These are phyloP conservation scores for Hydractinia echinata DNA, from an alignment of 30 jellyfish, hydroid and myxozoan species.

Conservation along the genomic window DNA sequence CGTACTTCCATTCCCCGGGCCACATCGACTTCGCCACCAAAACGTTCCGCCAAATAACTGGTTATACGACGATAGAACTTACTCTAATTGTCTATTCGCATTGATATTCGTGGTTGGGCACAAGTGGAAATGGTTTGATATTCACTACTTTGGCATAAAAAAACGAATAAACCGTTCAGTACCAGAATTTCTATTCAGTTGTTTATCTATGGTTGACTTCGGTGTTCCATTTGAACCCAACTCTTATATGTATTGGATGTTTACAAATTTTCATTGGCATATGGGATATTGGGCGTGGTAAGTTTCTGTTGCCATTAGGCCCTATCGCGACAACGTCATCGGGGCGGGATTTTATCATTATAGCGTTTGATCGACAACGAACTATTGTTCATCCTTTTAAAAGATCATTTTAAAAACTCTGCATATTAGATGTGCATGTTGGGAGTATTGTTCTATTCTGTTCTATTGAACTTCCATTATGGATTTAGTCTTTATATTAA, in stretches of 20 bases:
- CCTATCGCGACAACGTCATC: slow-evolving; percentile 76
- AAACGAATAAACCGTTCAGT: slow-evolving; percentile 44
- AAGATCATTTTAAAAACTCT: slow-evolving; percentile 42
- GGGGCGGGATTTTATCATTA: slow-evolving; percentile 58
- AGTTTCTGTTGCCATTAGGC: slow-evolving; percentile 59
- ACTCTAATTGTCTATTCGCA: slow-evolving; percentile 36
- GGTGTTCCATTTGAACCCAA: slow-evolving; percentile 68
- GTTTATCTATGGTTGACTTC: slow-evolving; percentile 67
- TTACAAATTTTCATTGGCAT: slow-evolving; percentile 72
- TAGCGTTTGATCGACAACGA: slow-evolving; percentile 82
- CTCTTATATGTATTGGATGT: slow-evolving; percentile 61
- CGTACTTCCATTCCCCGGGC: background rate
- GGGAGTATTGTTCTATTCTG: slow-evolving; percentile 39
- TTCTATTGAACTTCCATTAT: slow-evolving; percentile 48
- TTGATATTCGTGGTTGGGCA: slow-evolving; percentile 64
- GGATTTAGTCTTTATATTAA: slow-evolving; percentile 17
- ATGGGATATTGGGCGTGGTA: slow-evolving; percentile 86
- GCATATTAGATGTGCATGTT: slow-evolving; percentile 38
- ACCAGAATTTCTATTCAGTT: slow-evolving; percentile 70
- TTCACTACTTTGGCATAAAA: slow-evolving; percentile 62
- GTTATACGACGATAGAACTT: slow-evolving; percentile 28
- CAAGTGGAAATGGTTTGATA: slow-evolving; percentile 72
- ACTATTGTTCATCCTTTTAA: slow-evolving; percentile 65
- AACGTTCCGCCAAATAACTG: background rate
- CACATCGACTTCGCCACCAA: background rate